Percentiles rank a stretch among this genome's conserved stretches.
These are phyloP conservation scores for Holothuria scabra DNA, from an alignment of 53 echinoderm and acorn worm species.

Conservation along the genomic window DNA sequence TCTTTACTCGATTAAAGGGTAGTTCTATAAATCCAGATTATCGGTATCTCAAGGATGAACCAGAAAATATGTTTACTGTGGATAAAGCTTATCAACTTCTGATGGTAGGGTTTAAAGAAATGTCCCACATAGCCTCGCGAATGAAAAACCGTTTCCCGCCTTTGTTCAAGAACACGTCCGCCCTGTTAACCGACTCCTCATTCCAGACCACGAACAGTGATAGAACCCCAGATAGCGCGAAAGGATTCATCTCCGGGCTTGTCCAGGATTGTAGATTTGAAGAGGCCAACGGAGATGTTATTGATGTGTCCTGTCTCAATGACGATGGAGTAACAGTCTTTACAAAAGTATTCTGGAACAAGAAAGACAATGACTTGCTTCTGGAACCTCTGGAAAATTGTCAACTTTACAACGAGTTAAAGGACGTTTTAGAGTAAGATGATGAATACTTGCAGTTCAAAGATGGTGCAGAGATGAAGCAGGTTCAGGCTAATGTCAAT, in stretches of 20 bases:
- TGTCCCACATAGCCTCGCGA: slow-evolving; percentile 56
- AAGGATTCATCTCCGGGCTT: slow-evolving; percentile 68
- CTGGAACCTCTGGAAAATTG: background rate
- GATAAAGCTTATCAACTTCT: slow-evolving; percentile 47
- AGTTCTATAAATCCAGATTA: slow-evolving; percentile 66
- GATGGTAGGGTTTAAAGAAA: slow-evolving; percentile 61
- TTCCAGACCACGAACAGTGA: slow-evolving; percentile 69
- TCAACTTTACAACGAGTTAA: background rate
- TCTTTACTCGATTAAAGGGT: slow-evolving; percentile 59
- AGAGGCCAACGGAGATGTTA: too few relatives aligned
- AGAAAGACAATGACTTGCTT: background rate
- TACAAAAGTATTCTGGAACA: background rate
- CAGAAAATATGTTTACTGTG: slow-evolving; percentile 52
- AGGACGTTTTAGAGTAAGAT: background rate
- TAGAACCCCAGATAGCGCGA: slow-evolving; percentile 72
- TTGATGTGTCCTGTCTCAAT: too few relatives aligned
- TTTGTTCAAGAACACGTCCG: slow-evolving; percentile 33
- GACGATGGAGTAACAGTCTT: too few relatives aligned
- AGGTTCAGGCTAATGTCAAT: background rate
- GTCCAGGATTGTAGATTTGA: background rate
- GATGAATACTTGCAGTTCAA: background rate
- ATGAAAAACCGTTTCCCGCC: slow-evolving; percentile 61
- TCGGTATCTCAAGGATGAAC: slow-evolving; percentile 53
- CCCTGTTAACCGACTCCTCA: slow-evolving; percentile 27
- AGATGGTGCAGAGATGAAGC: background rate